Evolutionary conservation across 2,113 vertebrate species (phyloP).

Genomic region (Chascanopsetta lugubris): DNA sequence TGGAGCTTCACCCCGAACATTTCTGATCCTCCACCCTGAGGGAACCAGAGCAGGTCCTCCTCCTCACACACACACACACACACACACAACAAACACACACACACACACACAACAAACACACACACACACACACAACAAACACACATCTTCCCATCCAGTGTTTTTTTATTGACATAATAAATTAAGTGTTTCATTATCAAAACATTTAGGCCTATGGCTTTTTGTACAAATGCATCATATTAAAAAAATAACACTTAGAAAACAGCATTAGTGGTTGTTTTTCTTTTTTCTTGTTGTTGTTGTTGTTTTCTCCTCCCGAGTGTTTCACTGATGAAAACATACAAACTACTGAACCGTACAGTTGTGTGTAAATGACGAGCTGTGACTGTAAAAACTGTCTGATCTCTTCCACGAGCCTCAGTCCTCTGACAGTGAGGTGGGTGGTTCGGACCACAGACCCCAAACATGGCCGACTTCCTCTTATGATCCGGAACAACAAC

Average conservation of each 20-base stretch:
- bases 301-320: constrained; percentile 10
- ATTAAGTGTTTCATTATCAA: constrained; percentile 82
- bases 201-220: constrained; percentile 80
- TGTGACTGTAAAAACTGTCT: constrained; percentile 48
- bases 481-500: too few species aligned
- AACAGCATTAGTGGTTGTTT: constrained; percentile 67
- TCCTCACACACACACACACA: not conserved
- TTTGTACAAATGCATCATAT: constrained; percentile 82
- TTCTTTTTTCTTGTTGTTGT: constrained; percentile 24
- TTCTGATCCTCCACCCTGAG: constrained; percentile 80
- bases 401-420: constrained; percentile 45
- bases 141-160: constrained; percentile 53
- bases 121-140: constrained; percentile 34
- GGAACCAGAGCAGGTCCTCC: too few species aligned
- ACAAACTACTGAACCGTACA: constrained; percentile 63
- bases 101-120: too few species aligned
- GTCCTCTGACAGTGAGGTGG: constrained; percentile 48
- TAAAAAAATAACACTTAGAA: constrained; percentile 80
- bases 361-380: constrained; percentile 48
- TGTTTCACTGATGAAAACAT: constrained; percentile 63
- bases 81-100: too few species aligned
- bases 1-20: constrained; percentile 89
- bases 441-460: not conserved
- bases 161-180: constrained; percentile 79
- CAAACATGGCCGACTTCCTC: not conserved